Base-by-base conservation (phyloP, 2,888 invertebrate species). In the Calameuta filiformis region DNA sequence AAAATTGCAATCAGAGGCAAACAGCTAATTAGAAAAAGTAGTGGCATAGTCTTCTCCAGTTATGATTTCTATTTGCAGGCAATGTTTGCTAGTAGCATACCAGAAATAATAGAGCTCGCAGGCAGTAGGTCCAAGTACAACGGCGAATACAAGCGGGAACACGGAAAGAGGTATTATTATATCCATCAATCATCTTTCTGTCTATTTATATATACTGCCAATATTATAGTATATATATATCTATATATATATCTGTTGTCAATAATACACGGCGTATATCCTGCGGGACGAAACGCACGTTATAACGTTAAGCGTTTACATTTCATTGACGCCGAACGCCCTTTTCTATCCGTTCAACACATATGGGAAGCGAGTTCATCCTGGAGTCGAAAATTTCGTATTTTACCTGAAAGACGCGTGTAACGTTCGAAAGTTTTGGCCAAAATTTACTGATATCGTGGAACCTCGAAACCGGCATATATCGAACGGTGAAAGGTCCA, bases 71-170 rank as follows among this genome's bases (percentile, higher is more conserved):
- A 94, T 95, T 95, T 96, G 94, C 96, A 98, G 98, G 99, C 98
- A 94, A 98, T 99, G 96, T 99, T 99, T 97, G 98, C 99, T 95
- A 98, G 98, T 96, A 98, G 98, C 96, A 98, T 99, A 94, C 99
- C 99, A 93, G 99, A 99, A 96, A 98, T 99, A 94, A 98, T 98
- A 94, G 98, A 99, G 95, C 97, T 99, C 94, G 97, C 99, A 95
- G 98, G 98, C 94, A 97, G 97, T 95, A 97, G 98, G 94, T 98
- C 98, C 95, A 98, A 98, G 95, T 99, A 99, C 95, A 97, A 98
- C 94, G 99, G 99, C 93, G 97, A 98, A 94, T 98, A 98, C 95
- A 98, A 98, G 95, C 97, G 98, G 94, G 98, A 98, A 95, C 97
- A 98, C 93, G 98, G 98, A 95, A 98, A 98, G 96, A 98, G 98